Base-by-base conservation (phyloP, 2,888 invertebrate species). In the Drosophila aldrichi region DNA sequence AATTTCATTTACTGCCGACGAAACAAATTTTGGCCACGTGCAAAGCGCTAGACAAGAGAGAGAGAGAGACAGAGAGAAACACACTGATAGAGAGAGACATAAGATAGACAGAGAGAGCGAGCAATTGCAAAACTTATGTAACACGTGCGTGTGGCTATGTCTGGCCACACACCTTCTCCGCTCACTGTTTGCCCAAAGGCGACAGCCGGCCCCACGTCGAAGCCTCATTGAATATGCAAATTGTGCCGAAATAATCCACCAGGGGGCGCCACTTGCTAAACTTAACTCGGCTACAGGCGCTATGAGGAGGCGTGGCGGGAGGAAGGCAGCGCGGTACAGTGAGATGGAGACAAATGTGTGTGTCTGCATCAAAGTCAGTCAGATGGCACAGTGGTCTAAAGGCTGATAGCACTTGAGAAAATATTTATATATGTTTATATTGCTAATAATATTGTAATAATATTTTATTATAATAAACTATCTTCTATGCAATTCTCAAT, bases 221-320 rank as follows among this genome's bases (percentile, higher is more conserved):
- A 78, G 77, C 79, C 83, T 88, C 90, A 89, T 89, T 89, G 90
- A 89, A 90, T 89, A 89, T 90, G 86, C 82, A 89, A 90, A 89
- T 90, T 79, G 86, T 78, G 83, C 79, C 82, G 70, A 88, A 88
- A 77, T 77, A 88, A 79, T 84, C 77, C 72, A 76, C 77, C 34
- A 74, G 68, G 60, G 49, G 79, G 63, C 63, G 61, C 52, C 68
- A 68, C 57, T 64, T 69, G 70, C 68, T 69, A 57, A 84, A 67
- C 77, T 57, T 64, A 69, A 67, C 67, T 14, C 22, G 18, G 36
- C 4, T 25, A 32, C 20, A 2, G 10, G 36, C n/a, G n/a, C n/a
- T 10, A 12, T 9, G 10, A 20, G 10, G 2, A 14, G 38, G 1
- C 1, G 5, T 0, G 18, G 7, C 0, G 7, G 16, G 7, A 3